Evolutionary conservation across 2,888 invertebrate species (phyloP).

Genomic region (Leptinotarsa juncta): DNA sequence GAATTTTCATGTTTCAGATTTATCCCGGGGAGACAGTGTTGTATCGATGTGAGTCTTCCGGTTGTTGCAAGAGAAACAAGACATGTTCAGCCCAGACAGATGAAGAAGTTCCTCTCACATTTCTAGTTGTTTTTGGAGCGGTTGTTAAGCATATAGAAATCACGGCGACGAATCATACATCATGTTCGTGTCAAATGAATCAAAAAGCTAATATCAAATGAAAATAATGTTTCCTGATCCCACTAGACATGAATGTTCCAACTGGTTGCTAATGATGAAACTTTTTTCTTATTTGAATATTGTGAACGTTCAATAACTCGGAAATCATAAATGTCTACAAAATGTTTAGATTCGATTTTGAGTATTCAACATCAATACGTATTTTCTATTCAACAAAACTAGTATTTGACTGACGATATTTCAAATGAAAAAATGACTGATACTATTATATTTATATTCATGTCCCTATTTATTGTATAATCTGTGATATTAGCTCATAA

Average conservation of each 20-base stretch:
- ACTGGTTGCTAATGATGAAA: too few species aligned
- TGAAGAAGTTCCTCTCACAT: conserved; percentile 4
- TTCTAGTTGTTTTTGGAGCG: not conserved
- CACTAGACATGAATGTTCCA: too few species aligned
- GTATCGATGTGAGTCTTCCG: conserved; percentile 26
- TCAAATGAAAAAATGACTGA: not conserved
- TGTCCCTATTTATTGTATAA: not conserved
- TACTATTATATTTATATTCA: not conserved
- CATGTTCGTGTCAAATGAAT: not conserved
- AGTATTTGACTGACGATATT: not conserved
- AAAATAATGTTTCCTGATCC: not conserved
- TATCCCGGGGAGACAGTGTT: conserved; percentile 23
- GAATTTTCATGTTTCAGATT: conserved; percentile 11
- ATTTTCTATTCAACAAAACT: too few species aligned
- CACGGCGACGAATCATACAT: not conserved
- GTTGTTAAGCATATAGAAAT: not conserved
- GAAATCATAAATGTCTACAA: too few species aligned
- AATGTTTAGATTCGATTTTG: too few species aligned
- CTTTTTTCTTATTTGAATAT: too few species aligned
- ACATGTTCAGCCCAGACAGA: conserved; percentile 4
- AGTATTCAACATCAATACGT: too few species aligned
- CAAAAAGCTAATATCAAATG: not conserved
- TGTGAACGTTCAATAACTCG: too few species aligned
- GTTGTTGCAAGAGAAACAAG: conserved; percentile 25
- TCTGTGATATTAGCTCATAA: conserved; percentile 2